These are phyloP conservation scores for Virgularia gustaviana DNA, from an alignment of 92 coral and sea anemone genomes.

Conservation along the genomic window DNA sequence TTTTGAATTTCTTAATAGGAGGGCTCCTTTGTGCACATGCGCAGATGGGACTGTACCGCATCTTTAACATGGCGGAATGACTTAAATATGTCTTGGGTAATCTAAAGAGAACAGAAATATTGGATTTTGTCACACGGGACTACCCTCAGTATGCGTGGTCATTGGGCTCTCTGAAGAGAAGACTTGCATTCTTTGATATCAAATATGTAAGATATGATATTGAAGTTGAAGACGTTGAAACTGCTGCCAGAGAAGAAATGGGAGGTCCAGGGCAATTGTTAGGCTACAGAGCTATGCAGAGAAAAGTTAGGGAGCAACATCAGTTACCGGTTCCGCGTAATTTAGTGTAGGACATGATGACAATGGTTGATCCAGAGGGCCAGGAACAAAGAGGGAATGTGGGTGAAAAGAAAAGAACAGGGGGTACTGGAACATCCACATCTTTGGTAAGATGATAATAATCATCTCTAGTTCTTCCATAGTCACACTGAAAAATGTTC, in stretches of 20 bases:
- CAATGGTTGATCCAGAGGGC: slow-evolving; percentile 54
- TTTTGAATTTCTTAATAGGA: too few species aligned
- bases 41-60: too few species aligned
- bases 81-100: slow-evolving; percentile 31
- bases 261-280: slow-evolving; percentile 36
- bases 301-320: slow-evolving; percentile 40
- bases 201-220: slow-evolving; percentile 41
- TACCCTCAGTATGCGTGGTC: slow-evolving; percentile 46
- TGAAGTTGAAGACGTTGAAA: slow-evolving; percentile 22
- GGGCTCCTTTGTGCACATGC: too few species aligned
- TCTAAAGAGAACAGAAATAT: slow-evolving; percentile 15
- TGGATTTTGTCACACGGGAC: slow-evolving; percentile 33
- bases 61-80: too few species aligned
- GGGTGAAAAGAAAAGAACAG: slow-evolving; percentile 40
- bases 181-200: slow-evolving; percentile 32
- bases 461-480: neutral
- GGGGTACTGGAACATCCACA: slow-evolving; percentile 46
- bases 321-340: slow-evolving; percentile 35
- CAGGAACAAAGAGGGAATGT: slow-evolving; percentile 53
- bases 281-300: slow-evolving; percentile 40
- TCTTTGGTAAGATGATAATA: slow-evolving; percentile 29
- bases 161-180: slow-evolving; percentile 36
- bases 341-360: slow-evolving; percentile 49
- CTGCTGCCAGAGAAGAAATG: slow-evolving; percentile 26
- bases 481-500: neutral